Percentiles rank a stretch among this genome's conserved stretches.
These are phyloP conservation scores for Drosophila tanythrix DNA, from an alignment of 2,888 invertebrate species.

Conservation along the genomic window DNA sequence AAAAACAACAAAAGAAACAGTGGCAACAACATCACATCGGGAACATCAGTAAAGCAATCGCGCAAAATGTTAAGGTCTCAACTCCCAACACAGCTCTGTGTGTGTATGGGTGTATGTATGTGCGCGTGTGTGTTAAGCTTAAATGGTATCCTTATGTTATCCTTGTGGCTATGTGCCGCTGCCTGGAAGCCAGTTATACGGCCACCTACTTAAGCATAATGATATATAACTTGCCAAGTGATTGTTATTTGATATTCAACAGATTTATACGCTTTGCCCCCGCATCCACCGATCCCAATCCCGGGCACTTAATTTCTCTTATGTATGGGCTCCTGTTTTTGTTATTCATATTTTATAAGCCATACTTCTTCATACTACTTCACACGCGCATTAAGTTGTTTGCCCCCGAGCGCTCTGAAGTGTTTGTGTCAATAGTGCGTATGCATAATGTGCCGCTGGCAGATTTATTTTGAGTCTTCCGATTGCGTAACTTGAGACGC, in stretches of 20 bases:
- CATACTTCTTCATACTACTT: slow-evolving; percentile 32
- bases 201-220: slow-evolving; percentile 75
- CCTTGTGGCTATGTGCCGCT: slow-evolving; percentile 37
- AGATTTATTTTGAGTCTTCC: slow-evolving; percentile 37
- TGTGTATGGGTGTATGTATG: slow-evolving; percentile 3
- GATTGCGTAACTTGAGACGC: background rate
- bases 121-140: slow-evolving; percentile 51
- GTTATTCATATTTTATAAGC: slow-evolving; percentile 66
- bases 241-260: slow-evolving; percentile 83
- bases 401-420: slow-evolving; percentile 22
- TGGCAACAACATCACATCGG: slow-evolving; percentile 12
- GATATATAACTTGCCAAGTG: slow-evolving; percentile 79
- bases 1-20: slow-evolving; percentile 36
- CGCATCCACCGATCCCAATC: slow-evolving; percentile 11
- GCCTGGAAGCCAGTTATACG: slow-evolving; percentile 42
- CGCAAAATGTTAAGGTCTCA: slow-evolving; percentile 53
- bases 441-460: slow-evolving; percentile 48
- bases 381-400: slow-evolving; percentile 44
- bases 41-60: slow-evolving; percentile 52
- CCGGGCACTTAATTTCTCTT: slow-evolving; percentile 3
- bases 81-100: slow-evolving; percentile 14
- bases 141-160: slow-evolving; percentile 54
- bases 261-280: slow-evolving; percentile 66
- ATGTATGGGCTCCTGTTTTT: slow-evolving; percentile 32
- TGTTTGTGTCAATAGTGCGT: slow-evolving; percentile 55